Evolutionary conservation across 1,140 invertebrate genomes (phyloP).

Genomic region (Agrypnia vestita): DNA sequence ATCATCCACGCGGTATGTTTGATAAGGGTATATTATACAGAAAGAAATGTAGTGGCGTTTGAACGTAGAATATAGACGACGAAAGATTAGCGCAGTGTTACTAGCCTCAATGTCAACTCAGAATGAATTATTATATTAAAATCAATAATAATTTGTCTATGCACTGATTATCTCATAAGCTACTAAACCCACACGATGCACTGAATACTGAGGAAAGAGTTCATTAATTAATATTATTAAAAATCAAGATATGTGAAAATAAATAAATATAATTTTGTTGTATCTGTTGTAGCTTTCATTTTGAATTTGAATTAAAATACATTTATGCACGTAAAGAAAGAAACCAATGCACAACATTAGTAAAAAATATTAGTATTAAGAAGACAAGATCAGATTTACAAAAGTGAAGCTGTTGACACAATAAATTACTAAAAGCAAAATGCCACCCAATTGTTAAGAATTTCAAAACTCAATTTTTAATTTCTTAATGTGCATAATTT

Average conservation of each 20-base stretch:
- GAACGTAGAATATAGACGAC: no score
- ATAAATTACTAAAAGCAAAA: background rate
- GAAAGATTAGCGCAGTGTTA: no score
- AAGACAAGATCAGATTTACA: background rate
- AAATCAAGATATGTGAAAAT: background rate
- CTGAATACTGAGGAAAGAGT: background rate
- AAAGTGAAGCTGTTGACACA: slow-evolving; percentile 7
- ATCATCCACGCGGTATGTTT: no score
- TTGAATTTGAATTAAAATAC: background rate
- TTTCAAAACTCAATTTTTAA: background rate
- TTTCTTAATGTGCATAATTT: slow-evolving; percentile 34
- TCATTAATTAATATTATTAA: background rate
- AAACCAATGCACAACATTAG: slow-evolving; percentile 23
- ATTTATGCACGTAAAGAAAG: slow-evolving; percentile 40
- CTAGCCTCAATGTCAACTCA: no score
- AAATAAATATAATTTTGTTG: background rate
- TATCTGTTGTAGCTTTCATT: background rate
- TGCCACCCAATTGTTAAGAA: background rate
- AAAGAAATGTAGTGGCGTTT: no score
- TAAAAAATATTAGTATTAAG: slow-evolving; percentile 7
- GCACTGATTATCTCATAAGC: no score
- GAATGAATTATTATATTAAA: no score
- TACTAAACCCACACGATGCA: no score
- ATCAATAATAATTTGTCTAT: no score
- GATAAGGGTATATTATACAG: no score